A percentile compares a stretch with the other conserved stretches of the same genome.
These are phyloP conservation scores for Asbolus verrucosus DNA, from an alignment of 1,140 invertebrate genomes.

Conservation along the genomic window DNA sequence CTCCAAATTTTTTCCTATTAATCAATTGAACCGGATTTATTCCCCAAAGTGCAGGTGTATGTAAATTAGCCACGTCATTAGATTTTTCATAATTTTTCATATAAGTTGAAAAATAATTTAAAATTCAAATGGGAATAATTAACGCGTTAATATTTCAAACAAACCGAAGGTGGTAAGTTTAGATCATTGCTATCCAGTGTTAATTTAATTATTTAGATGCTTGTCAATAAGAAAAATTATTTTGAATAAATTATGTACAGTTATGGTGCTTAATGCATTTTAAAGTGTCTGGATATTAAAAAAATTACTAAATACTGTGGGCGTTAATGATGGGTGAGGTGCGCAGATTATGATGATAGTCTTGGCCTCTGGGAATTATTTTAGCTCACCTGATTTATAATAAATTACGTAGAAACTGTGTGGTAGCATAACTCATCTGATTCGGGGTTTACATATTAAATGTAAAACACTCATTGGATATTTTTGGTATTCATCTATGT, in stretches of 20 bases:
- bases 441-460: no score
- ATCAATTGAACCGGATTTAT: no score
- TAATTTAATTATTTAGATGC: conserved; percentile 1
- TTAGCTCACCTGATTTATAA: conserved; percentile 1
- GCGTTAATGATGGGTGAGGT: conserved; percentile 7
- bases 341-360: conserved; percentile 2
- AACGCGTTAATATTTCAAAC: neutral
- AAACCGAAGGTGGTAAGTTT: neutral
- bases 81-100: conserved; percentile 21
- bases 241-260: neutral
- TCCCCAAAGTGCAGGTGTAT: no score
- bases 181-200: neutral
- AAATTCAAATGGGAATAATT: conserved; percentile 14
- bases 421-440: no score
- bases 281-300: neutral
- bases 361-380: neutral
- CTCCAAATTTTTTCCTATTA: no score
- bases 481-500: no score
- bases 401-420: no score
- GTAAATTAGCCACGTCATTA: conserved; percentile 17
- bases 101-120: neutral
- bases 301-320: conserved; percentile 7
- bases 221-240: neutral
- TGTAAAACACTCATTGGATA: no score
- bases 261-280: neutral